These are phyloP conservation scores for Halocynthia roretzi DNA, from an alignment of 23 tunicate species.

Conservation along the genomic window DNA sequence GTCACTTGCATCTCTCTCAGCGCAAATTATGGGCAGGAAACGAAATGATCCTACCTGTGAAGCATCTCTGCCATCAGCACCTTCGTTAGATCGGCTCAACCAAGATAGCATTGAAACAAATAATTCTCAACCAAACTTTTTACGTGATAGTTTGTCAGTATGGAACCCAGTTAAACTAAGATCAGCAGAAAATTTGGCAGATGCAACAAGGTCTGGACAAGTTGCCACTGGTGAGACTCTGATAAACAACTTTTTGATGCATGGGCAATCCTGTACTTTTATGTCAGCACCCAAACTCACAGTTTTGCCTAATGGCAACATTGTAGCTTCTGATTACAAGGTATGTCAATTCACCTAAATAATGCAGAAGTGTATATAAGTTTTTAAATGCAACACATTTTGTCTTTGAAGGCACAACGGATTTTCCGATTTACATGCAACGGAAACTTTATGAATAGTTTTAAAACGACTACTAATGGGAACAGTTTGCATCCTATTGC, in stretches of 20 bases:
- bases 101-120: not conserved
- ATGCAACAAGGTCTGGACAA: not conserved
- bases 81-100: not conserved
- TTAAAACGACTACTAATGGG: constrained; percentile 26
- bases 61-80: not conserved
- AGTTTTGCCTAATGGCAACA: constrained; percentile 18
- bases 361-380: not conserved
- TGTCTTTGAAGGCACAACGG: constrained; percentile 38
- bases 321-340: constrained; percentile 51
- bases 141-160: not conserved
- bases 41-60: not conserved
- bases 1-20: constrained; percentile 1
- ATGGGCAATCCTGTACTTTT: constrained; percentile 27
- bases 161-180: not conserved
- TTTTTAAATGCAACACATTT: not conserved
- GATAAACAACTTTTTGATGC: constrained; percentile 1
- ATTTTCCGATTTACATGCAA: constrained; percentile 18
- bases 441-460: constrained; percentile 6
- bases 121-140: not conserved
- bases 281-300: constrained; percentile 47
- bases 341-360: constrained; percentile 12
- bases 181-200: constrained; percentile 2
- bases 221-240: not conserved
- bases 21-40: not conserved
- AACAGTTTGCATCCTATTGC: constrained; percentile 40